Evolutionary conservation across 2,888 invertebrate species (phyloP).

Genomic region (Cactoblastis cactorum): DNA sequence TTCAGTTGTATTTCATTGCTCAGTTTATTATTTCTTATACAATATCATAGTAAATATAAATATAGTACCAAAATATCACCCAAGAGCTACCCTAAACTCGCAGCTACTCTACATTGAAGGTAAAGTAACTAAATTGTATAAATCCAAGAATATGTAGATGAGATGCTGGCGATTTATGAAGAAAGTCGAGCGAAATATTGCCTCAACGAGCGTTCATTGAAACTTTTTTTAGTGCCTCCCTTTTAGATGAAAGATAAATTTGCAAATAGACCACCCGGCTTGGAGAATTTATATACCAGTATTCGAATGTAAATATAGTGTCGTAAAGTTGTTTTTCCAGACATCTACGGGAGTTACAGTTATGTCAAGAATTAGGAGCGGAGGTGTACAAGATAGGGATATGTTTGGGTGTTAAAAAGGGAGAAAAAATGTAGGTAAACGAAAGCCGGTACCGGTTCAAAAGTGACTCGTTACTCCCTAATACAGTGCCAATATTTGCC

Average conservation of each 20-base stretch:
- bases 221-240: conserved; percentile 62
- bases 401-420: conserved; percentile 22
- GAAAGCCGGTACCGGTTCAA: conserved; percentile 30
- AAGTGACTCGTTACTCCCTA: conserved; percentile 62
- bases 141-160: conserved; percentile 64
- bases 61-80: too few species aligned
- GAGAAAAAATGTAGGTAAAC: conserved; percentile 31
- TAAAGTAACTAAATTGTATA: conserved; percentile 26
- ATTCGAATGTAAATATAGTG: conserved; percentile 60
- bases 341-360: conserved; percentile 11
- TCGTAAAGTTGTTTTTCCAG: conserved; percentile 35
- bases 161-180: conserved; percentile 69
- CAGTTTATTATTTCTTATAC: too few species aligned
- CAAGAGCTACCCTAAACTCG: too few species aligned
- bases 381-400: conserved; percentile 23
- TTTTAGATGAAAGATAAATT: conserved; percentile 66
- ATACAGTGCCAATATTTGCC: conserved; percentile 71
- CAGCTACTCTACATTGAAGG: too few species aligned
- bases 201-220: conserved; percentile 60
- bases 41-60: too few species aligned
- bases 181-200: conserved; percentile 68
- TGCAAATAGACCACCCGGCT: conserved; percentile 58
- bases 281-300: conserved; percentile 43
- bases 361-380: conserved; percentile 21
- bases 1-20: too few species aligned